Evolutionary conservation across 2,888 invertebrate species (phyloP), one percentile per base, ranked within the genome.

Genomic region (Antitype chi): DNA sequence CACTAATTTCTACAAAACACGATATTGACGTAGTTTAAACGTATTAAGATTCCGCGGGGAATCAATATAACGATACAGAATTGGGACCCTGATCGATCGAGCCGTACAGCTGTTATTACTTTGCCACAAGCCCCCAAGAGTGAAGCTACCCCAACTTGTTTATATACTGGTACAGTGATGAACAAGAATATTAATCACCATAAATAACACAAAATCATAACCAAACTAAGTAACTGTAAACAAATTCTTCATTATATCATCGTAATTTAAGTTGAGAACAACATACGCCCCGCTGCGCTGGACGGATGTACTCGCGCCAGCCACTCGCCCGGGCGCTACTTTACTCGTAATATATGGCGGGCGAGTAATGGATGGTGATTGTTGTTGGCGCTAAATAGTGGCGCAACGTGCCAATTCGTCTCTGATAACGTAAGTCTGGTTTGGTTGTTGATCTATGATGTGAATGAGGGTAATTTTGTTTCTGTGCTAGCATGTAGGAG

Each of bases 371-470:
- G 66, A 88, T 87, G 80, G 80, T 80, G 78, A 81, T 84, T 83
- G 87, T 88, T 73, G 80, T 75, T 79, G 74, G 77, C 78, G 82
- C 78, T 84, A 86, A 88, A 84, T 86, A 84, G 80, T 79, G 62
- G 81, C 62, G 68, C 70, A 70, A 81, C 81, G 84, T 80, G 85
- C 78, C 80, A 76, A 86, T 88, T 88, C 81, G 85, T 85, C 85
- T 79, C 79, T 71, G 76, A 74, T 74, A 75, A 77, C 76, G 75
- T 70, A 74, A 67, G 82, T 63, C 74, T 66, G 62, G 75, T 74
- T 87, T 72, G 74, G 74, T 63, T 71, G 78, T 82, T 77, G 83
- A 82, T 85, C 74, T 71, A 70, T 72, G 52, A 28, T 25, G 23
- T 9, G 32, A 64, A 52, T 62, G 43, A 47, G 52, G 17, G 25